Evolutionary conservation across 2,113 vertebrate species (phyloP).

Genomic region (Polyodon spathula): DNA sequence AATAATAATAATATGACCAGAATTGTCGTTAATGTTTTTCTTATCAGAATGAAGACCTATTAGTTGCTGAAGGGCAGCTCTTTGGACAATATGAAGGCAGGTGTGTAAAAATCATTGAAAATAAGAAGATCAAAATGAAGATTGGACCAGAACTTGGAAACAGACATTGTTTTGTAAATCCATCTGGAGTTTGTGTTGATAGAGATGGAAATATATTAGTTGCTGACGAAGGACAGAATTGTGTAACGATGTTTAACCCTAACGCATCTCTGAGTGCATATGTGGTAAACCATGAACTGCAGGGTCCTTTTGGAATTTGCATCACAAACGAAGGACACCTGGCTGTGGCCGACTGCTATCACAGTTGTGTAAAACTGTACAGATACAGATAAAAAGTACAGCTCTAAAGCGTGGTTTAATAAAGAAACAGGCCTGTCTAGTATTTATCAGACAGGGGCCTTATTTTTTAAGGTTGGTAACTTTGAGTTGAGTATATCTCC

Average conservation of each 20-base stretch:
- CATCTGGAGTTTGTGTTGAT: conserved; percentile 14
- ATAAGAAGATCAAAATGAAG: conserved; percentile 18
- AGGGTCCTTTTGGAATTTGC: conserved; percentile 17
- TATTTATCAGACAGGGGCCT: too few species aligned
- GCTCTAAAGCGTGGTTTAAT: too few species aligned
- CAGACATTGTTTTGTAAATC: conserved; percentile 4
- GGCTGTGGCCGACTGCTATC: conserved; percentile 22
- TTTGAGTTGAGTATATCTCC: too few species aligned
- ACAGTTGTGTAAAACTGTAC: conserved; percentile 27
- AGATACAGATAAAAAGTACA: conserved; percentile 13
- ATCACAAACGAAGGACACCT: conserved; percentile 20
- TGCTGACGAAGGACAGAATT: conserved; percentile 14
- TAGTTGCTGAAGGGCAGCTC: conserved; percentile 23
- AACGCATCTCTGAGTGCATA: conserved; percentile 16
- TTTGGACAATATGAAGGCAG: conserved; percentile 14
- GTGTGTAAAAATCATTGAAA: conserved; percentile 18
- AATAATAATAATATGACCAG: too few species aligned
- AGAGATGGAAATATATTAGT: conserved; percentile 17
- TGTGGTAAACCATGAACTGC: conserved; percentile 14
- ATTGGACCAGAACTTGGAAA: conserved; percentile 13
- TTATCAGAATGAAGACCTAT: conserved; percentile 22
- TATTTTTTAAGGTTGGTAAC: too few species aligned
- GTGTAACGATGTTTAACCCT: conserved; percentile 24
- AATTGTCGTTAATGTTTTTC: background rate
- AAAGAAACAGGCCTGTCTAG: too few species aligned